Evolutionary conservation across 2,797 vertebrate species (phyloP), one percentile per base, ranked within the genome.

Genomic region (Myotis pilosus): DNA sequence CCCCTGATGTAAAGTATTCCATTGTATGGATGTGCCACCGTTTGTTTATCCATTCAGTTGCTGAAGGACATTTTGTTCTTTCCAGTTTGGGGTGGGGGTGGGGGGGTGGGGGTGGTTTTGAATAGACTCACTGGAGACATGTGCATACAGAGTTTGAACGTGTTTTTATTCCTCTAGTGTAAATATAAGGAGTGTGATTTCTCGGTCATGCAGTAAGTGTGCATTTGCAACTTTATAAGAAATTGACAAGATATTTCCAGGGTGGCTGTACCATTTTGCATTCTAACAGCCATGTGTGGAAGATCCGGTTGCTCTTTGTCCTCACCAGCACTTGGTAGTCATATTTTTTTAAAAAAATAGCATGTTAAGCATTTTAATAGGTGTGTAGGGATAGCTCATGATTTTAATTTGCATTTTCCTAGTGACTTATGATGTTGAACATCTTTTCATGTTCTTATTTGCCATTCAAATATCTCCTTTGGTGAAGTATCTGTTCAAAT

Each of bases 401-500:
- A 57, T 81, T 93, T 87, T 33, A 33, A 89, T 83, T 91, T 91
- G 41, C n/a, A 41, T 86, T 87, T 92, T 33, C 10, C 55, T 91
- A 64, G 78, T 86, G 64, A 69, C 44, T 80, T 49, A 74, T 2
- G 5, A 57, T 28, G 2, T 23, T 25, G 60, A 75, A 6, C 2
- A 47, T 71, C 11, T 51, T 93, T 49, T 89, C 8, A 36, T 68
- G 68, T 84, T 33, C n/a, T 83, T 79, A 55, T 51, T 30, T 95
- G 36, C 60, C 71, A 72, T 44, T 4, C 36, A 53, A 0, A 22
- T 93, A 71, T 30, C 36, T 92, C 17, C 62, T 93, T 66, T 49
- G 33, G 33, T 55, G 11, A 72, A 64, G 16, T 30, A 6, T n/a
- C 15, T 55, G n/a, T 82, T 89, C 33, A 89, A 66, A 44, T 72